These are phyloP conservation scores for Planococcus citri DNA, from an alignment of 1,140 invertebrate genomes.

Conservation along the genomic window DNA sequence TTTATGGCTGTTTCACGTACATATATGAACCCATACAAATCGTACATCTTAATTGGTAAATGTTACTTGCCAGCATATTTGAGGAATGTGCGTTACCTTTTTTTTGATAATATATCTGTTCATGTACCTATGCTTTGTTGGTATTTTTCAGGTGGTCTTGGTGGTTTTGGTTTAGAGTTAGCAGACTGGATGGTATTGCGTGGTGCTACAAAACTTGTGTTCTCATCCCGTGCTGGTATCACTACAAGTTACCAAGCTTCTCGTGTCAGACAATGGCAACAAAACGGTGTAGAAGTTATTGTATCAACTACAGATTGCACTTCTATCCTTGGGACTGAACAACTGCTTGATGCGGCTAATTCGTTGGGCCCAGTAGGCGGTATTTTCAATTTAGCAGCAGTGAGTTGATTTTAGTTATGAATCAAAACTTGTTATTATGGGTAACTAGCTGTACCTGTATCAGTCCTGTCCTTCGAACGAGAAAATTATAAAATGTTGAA, in stretches of 20 bases:
- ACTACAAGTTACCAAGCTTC: constrained; percentile 76
- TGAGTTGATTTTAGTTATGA: no score
- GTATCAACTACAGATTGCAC: constrained; percentile 55
- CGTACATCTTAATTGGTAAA: constrained; percentile 61
- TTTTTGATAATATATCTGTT: no score
- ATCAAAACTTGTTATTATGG: no score
- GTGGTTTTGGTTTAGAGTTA: constrained; percentile 89
- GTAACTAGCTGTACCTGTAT: no score
- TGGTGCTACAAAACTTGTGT: constrained; percentile 67
- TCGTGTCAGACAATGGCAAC: constrained; percentile 61
- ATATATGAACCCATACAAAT: constrained; percentile 75
- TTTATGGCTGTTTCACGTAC: constrained; percentile 67
- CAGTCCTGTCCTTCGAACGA: no score
- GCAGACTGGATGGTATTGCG: constrained; percentile 76
- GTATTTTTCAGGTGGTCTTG: constrained; percentile 72
- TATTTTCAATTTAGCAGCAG: constrained; percentile 87
- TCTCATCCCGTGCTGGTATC: constrained; percentile 78
- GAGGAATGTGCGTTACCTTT: no score
- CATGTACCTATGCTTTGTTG: no score
- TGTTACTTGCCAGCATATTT: neutral
- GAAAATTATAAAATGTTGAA: no score
- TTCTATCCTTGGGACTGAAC: constrained; percentile 50
- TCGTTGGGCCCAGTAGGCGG: constrained; percentile 73
- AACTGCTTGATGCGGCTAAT: constrained; percentile 53
- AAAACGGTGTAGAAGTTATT: constrained; percentile 51